These are phyloP conservation scores for Mizuhopecten yessoensis DNA, from an alignment of 1,140 invertebrate species.

Conservation along the genomic window DNA sequence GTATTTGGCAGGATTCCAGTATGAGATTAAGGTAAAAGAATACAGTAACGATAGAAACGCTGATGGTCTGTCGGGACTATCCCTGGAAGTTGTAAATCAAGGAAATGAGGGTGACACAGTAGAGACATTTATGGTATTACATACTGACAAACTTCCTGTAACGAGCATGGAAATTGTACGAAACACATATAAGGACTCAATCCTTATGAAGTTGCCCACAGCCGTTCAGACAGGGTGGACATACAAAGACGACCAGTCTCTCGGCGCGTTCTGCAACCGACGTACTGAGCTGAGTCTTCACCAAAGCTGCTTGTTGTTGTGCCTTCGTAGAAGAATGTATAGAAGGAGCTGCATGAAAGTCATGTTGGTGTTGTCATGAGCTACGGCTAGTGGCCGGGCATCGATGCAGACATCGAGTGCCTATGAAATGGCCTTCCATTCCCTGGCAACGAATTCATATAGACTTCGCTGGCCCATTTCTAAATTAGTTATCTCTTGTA, in stretches of 20 bases:
- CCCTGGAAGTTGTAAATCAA: conserved; percentile 42
- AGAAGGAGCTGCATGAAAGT: conserved; percentile 80
- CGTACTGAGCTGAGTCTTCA: too few relatives aligned
- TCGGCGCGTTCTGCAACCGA: too few relatives aligned
- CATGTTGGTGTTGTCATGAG: conserved; percentile 83
- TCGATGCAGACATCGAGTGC: conserved; percentile 83
- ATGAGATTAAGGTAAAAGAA: conserved; percentile 23
- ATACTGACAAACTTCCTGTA: too few relatives aligned
- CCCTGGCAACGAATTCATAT: conserved; percentile 64
- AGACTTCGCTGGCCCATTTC: conserved; percentile 71
- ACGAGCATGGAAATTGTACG: too few relatives aligned
- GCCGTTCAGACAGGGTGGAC: conserved; percentile 47
- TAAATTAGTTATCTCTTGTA: conserved; percentile 52
- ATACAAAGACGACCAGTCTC: too few relatives aligned
- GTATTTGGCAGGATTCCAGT: too few relatives aligned
- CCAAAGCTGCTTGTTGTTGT: conserved; percentile 65
- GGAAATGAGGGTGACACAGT: too few relatives aligned
- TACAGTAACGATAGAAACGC: not conserved
- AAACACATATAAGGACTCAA: too few relatives aligned
- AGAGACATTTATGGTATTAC: not conserved
- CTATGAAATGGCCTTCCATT: conserved; percentile 59
- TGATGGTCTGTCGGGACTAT: conserved; percentile 46
- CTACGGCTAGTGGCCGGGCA: conserved; percentile 85
- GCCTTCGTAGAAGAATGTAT: conserved; percentile 81
- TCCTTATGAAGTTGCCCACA: not conserved